Percentiles rank a stretch among this genome's conserved stretches.
phyloP scores from a whole-genome alignment of 2,113 vertebrate genomes.

The Nyctibius bracteatus region DNA sequence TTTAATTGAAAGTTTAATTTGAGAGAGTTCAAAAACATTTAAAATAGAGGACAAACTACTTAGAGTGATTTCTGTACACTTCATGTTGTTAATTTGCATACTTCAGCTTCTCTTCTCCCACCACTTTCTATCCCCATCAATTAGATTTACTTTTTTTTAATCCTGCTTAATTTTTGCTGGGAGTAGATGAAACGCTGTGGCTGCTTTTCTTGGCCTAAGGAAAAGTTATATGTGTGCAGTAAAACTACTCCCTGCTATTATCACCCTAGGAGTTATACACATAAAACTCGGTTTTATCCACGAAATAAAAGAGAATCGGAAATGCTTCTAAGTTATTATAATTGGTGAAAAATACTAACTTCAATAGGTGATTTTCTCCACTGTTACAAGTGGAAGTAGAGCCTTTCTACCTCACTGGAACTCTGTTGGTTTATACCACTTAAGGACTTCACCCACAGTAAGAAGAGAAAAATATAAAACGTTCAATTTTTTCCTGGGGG shows the following conservation, averaged over 20 bases:
- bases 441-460: background rate
- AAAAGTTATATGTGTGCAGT: constrained; percentile 40
- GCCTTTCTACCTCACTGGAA: background rate
- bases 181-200: constrained; percentile 50
- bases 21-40: background rate
- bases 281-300: constrained; percentile 15
- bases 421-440: background rate
- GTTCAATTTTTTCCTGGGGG: background rate
- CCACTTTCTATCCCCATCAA: constrained; percentile 14
- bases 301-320: constrained; percentile 22
- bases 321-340: constrained; percentile 17
- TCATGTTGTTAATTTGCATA: constrained; percentile 5
- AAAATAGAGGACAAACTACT: background rate
- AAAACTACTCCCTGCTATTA: constrained; percentile 58
- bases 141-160: constrained; percentile 8
- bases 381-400: background rate
- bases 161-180: constrained; percentile 55
- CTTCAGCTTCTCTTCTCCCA: constrained; percentile 22
- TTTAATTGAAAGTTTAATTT: background rate
- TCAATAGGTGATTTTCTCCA: background rate
- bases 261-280: constrained; percentile 54
- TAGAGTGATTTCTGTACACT: background rate
- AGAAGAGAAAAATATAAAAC: background rate
- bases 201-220: constrained; percentile 54
- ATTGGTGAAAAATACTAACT: constrained; percentile 12